Percentiles rank a stretch among this genome's conserved stretches.
phyloP scores from a whole-genome alignment of 2,113 vertebrate genomes.

The Dipodomys merriami region DNA sequence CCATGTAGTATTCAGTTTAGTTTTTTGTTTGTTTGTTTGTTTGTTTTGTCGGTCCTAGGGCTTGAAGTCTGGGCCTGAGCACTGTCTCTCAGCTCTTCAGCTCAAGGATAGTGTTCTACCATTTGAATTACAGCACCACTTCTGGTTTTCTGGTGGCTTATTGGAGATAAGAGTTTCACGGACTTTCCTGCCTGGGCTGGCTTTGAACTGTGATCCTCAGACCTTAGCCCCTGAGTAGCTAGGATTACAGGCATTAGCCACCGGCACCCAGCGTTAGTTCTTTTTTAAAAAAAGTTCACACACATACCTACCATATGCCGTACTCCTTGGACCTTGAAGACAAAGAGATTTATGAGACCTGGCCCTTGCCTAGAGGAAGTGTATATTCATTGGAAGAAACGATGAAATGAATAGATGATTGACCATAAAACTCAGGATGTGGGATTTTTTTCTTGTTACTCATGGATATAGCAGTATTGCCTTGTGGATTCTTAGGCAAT shows the following conservation, averaged over 20 bases:
- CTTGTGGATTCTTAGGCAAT: background rate
- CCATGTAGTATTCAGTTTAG: slow-evolving; percentile 10
- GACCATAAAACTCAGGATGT: background rate
- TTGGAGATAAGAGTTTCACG: no score
- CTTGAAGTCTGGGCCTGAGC: no score
- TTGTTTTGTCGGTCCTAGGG: no score
- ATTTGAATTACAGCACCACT: no score
- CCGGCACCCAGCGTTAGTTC: background rate
- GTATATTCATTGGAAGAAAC: background rate
- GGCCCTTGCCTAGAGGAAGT: background rate
- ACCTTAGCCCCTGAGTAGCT: no score
- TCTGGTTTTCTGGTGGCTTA: no score
- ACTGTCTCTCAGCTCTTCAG: no score
- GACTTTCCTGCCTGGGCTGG: no score
- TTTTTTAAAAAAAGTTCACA: slow-evolving; percentile 15
- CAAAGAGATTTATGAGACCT: slow-evolving; percentile 3
- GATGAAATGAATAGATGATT: background rate
- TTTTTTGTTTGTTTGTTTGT: background rate
- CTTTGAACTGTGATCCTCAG: no score
- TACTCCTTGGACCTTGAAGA: slow-evolving; percentile 1
- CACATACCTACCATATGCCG: background rate
- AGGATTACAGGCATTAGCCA: no score
- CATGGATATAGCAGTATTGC: background rate
- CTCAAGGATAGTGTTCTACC: no score
- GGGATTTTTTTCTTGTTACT: slow-evolving; percentile 35